Base-by-base conservation (phyloP, 2,113 vertebrate species). In the Fukomys damarensis region DNA sequence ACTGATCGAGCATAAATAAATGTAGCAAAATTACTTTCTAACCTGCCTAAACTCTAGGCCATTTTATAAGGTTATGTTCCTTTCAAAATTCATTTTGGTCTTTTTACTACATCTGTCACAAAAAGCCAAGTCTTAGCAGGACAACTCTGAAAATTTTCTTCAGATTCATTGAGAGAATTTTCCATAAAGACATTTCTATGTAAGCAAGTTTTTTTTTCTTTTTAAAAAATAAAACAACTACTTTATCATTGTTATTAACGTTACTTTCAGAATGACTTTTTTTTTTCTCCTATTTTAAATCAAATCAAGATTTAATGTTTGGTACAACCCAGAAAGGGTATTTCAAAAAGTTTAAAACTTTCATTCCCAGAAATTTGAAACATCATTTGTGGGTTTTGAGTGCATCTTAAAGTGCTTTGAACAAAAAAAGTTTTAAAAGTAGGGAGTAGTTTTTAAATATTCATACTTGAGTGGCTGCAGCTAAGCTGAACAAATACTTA, bases 21-120 rank as follows among this genome's bases (percentile, higher is more conserved):
- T 99, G 99, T 99, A 99, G 99, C 99, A 99, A 94, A 97, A 99
- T 99, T 99, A 98, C 98, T 99, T 99, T 99, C 99, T 99, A 99
- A 99, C 99, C 98, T 98, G 99, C 99, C 98, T 99, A 98, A 70
- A 95, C 97, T 97, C 79, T 98, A 98, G 98, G 98, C 98, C 97
- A 89, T 98, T 98, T 98, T 98, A 96, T 98, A 98, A 98, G 97
- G 98, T 98, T 98, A 98, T 92, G 98, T 99, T 99, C 98, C 98
- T 98, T 99, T 98, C 96, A 85, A 12, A 98, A 97, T 98, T 98
- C 93, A 97, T 97, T 98, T 99, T 94, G 97, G 98, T 98, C 97
- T 98, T 98, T 98, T 96, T 98, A 85, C 97, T 97, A 54, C 98
- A 98, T 98, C 96, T 96, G 98, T 99, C 98, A 98, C 97, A 98